phyloP scores from a whole-genome alignment of 2,888 invertebrate species.

The Cephalotes varians region DNA sequence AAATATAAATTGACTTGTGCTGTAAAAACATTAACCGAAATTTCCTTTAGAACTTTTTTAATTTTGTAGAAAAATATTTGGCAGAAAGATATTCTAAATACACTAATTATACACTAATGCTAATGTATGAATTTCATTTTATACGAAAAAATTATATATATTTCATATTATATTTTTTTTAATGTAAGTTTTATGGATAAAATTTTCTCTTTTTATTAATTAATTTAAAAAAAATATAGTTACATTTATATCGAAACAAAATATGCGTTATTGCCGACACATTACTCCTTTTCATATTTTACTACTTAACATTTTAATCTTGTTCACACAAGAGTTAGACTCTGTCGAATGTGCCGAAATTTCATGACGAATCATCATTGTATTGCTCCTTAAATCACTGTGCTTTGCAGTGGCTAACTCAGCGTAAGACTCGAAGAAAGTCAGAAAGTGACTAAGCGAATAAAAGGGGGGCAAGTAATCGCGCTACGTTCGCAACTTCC shows the following conservation, averaged over 20 bases:
- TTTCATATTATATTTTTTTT: background rate
- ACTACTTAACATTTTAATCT: background rate
- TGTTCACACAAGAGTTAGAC: background rate
- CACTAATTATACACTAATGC: background rate
- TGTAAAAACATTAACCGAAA: background rate
- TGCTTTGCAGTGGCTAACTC: background rate
- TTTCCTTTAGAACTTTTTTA: background rate
- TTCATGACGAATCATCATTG: background rate
- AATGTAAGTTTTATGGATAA: background rate
- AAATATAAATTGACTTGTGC: background rate
- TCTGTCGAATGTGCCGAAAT: background rate
- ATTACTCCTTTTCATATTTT: background rate
- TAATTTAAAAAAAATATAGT: background rate
- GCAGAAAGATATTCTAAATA: background rate
- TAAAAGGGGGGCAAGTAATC: constrained; percentile 43
- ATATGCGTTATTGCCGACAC: background rate
- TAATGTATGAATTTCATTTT: background rate
- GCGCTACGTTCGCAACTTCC: constrained; percentile 42
- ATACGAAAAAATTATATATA: background rate
- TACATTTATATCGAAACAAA: background rate
- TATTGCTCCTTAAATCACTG: background rate
- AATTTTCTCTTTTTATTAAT: background rate
- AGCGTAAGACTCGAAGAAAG: constrained; percentile 35
- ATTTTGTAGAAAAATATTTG: background rate
- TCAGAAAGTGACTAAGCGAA: constrained; percentile 44